phyloP scores from a whole-genome alignment of 2,888 invertebrate species.

The Masnerella sp. region DNA sequence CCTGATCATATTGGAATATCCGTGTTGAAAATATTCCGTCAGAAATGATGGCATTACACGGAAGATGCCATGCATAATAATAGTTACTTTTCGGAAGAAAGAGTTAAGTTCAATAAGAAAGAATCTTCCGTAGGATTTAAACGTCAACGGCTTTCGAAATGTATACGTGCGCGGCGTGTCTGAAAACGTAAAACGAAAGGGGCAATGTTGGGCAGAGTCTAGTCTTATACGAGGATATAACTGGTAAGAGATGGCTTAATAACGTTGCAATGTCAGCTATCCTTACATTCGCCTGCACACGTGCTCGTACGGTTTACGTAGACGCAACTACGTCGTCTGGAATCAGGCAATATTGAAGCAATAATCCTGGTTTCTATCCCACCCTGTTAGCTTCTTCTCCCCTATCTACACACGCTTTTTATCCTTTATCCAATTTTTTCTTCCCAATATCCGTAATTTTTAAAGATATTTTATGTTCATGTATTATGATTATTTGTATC shows the following conservation, averaged over 20 bases:
- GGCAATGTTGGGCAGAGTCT: conserved; percentile 55
- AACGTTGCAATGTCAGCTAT: conserved; percentile 68
- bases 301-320: conserved; percentile 64
- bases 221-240: conserved; percentile 68
- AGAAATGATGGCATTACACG: neutral
- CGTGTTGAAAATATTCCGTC: conserved; percentile 2
- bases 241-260: conserved; percentile 75
- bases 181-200: conserved; percentile 54
- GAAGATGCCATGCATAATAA: conserved; percentile 33
- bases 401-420: too few relatives aligned
- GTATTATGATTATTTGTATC: conserved; percentile 32
- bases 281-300: conserved; percentile 62
- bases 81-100: conserved; percentile 29
- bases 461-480: conserved; percentile 69
- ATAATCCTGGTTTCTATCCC: conserved; percentile 70
- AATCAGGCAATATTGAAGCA: conserved; percentile 76
- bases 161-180: conserved; percentile 52
- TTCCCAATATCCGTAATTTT: conserved; percentile 60
- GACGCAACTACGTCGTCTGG: conserved; percentile 69
- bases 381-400: conserved; percentile 48
- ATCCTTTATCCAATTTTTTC: conserved; percentile 6
- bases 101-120: conserved; percentile 48
- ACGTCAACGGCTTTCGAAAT: conserved; percentile 48
- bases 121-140: conserved; percentile 44
- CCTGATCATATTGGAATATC: neutral